Base-by-base conservation (phyloP, 1,140 invertebrate species). In the Sinella curviseta region DNA sequence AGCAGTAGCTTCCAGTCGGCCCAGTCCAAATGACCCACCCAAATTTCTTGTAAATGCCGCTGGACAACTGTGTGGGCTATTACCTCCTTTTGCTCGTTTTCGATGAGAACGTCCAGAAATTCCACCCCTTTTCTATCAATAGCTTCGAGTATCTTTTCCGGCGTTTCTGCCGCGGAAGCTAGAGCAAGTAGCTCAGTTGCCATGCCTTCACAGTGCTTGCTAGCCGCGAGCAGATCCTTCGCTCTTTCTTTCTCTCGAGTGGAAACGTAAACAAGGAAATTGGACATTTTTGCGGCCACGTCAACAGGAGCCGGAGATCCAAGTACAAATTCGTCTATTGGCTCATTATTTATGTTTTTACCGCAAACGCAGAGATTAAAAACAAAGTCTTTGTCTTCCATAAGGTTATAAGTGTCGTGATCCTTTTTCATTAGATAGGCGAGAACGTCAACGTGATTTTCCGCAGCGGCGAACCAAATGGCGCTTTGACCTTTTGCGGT, bases 301-400 rank as follows among this genome's bases (percentile, higher is more conserved):
- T 99, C 97, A 12, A 99, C 96, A 0, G 98, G 98, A 12, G 97
- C 97, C 24, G 97, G 95, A 0, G 96, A 98, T 1, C 97, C 93
- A 31, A 99, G 88, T 28, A 99, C 93, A 86, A 99, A 99, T 85
- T 99, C 97, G 86, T 98, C 93, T 39, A 99, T 95, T 0, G 97
- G 97, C 84, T 95, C 94, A 87, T 99, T 98, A 82, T 96, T 94
- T 87, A 95, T 93, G 84, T 96, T 95, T 88, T 99, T 99, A 12
- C 97, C 97, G 87, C 97, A 97, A 3, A 98, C 93, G 96, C 99
- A 99, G 85, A 99, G 89, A 87, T 99, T 98, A 88, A 98, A 98
- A 30, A 99, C 95, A 87, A 99, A 99, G 92, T 95, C 92, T 86
- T 93, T 93, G 86, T 99, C 97, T 84, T 99, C 97, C 95, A 99